Evolutionary conservation across 2,888 invertebrate species (phyloP).

Genomic region (Zootermopsis nevadensis): DNA sequence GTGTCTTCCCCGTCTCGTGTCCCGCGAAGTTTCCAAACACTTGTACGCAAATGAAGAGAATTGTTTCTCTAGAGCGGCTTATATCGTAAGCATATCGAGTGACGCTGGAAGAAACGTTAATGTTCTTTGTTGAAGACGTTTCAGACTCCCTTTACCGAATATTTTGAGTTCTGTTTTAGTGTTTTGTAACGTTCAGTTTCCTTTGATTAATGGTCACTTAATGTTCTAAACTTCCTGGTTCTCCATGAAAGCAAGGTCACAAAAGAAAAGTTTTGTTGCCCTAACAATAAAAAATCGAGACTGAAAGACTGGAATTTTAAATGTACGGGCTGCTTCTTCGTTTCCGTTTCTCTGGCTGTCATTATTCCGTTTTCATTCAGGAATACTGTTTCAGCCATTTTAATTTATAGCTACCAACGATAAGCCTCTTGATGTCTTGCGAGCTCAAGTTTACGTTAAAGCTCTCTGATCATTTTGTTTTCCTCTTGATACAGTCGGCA

Average conservation of each 20-base stretch:
- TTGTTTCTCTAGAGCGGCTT: background rate
- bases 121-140: background rate
- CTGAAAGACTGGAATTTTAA: constrained; percentile 43
- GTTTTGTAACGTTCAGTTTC: constrained; percentile 42
- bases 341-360: background rate
- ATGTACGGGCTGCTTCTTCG: constrained; percentile 17
- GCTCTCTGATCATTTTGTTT: background rate
- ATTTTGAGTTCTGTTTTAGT: background rate
- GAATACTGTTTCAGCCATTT: background rate
- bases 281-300: background rate
- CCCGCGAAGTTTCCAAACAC: background rate
- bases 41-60: background rate
- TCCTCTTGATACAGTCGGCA: constrained; percentile 11
- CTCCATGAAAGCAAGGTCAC: constrained; percentile 19
- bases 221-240: constrained; percentile 30
- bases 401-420: constrained; percentile 2
- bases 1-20: background rate
- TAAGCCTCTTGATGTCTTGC: background rate
- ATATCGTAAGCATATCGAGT: background rate
- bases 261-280: background rate
- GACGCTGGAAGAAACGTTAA: background rate
- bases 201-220: constrained; percentile 50
- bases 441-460: constrained; percentile 3
- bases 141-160: background rate
- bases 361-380: background rate